phyloP scores from a whole-genome alignment of 2,113 vertebrate species.

The Fukomys damarensis region DNA sequence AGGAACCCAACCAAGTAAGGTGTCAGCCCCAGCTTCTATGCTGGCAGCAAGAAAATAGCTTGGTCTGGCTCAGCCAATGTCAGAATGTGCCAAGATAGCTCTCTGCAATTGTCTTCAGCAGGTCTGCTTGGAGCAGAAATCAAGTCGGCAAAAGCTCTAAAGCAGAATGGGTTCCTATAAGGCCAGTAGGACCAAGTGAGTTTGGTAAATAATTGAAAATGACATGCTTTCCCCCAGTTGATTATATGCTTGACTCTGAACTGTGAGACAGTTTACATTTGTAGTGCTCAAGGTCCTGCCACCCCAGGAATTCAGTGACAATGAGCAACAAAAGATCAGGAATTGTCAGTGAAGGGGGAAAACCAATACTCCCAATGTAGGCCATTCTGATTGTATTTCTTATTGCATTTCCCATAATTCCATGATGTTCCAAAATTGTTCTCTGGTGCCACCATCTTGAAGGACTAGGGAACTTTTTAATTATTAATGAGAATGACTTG shows the following conservation, averaged over 20 bases:
- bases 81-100: background rate
- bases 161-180: background rate
- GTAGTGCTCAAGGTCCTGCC: background rate
- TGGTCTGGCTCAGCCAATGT: background rate
- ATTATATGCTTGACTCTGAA: background rate
- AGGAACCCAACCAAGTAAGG: background rate
- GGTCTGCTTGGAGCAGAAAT: background rate
- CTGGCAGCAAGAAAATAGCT: background rate
- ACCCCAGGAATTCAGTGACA: background rate
- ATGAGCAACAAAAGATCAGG: too few species aligned
- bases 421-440: background rate
- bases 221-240: background rate
- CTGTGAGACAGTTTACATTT: background rate
- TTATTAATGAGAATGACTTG: slow-evolving; percentile 88
- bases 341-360: too few species aligned
- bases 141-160: background rate
- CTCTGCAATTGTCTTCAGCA: background rate
- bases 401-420: background rate
- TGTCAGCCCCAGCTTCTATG: background rate
- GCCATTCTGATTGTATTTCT: background rate
- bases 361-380: background rate
- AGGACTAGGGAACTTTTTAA: slow-evolving; percentile 89
- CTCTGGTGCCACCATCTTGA: slow-evolving; percentile 89
- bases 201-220: background rate
- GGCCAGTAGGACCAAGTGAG: background rate